Percentiles rank a stretch among this genome's conserved stretches.
Conservation (phyloP, 2,797 vertebrate genomes). For the Tamandua tetradactyla region DNA sequence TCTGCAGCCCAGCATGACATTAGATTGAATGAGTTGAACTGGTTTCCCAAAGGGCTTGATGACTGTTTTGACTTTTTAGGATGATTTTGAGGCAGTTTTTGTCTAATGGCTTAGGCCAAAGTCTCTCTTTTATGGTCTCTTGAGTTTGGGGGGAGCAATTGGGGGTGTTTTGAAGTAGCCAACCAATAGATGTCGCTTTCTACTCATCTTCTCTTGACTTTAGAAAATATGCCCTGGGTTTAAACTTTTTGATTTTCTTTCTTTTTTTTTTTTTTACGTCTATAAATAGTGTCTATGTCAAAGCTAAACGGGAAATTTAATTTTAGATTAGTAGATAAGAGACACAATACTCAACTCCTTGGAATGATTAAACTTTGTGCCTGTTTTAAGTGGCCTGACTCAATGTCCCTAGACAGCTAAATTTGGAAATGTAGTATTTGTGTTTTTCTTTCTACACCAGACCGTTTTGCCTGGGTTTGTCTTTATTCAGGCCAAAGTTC, state of each 20-base stretch:
- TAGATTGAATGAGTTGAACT: background rate
- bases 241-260: constrained; percentile 31
- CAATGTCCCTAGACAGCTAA: constrained; percentile 68
- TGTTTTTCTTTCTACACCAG: constrained; percentile 22
- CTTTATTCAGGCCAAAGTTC: background rate
- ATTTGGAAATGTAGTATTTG: constrained; percentile 57
- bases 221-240: background rate
- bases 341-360: constrained; percentile 64
- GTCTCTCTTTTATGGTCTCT: background rate
- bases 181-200: constrained; percentile 67
- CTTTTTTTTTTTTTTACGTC: background rate
- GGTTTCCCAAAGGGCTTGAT: background rate
- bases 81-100: constrained; percentile 45
- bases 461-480: background rate
- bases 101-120: background rate
- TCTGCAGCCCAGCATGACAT: background rate
- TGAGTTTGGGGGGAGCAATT: background rate
- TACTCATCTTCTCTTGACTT: constrained; percentile 37
- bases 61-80: constrained; percentile 22
- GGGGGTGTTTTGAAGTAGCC: constrained; percentile 8
- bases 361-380: constrained; percentile 63
- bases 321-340: constrained; percentile 77
- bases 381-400: constrained; percentile 67
- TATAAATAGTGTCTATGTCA: constrained; percentile 73
- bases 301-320: constrained; percentile 70